phyloP scores from a whole-genome alignment of 92 coral and sea anemone species.

The Scolanthus callimorphus region DNA sequence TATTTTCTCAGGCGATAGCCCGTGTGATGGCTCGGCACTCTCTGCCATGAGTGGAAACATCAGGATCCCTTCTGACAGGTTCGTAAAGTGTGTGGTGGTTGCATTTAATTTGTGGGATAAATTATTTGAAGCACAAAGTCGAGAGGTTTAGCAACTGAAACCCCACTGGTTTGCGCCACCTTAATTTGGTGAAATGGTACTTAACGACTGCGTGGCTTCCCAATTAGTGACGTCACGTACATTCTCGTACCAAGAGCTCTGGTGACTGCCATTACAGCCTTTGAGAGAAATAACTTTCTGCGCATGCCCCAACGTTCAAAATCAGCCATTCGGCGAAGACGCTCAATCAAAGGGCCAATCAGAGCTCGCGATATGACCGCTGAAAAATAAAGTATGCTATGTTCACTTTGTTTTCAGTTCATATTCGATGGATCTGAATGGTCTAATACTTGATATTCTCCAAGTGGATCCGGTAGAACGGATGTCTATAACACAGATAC shows the following conservation, averaged over 20 bases:
- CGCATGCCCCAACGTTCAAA: too few relatives aligned
- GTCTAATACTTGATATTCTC: slow-evolving; percentile 74
- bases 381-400: too few relatives aligned
- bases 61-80: slow-evolving; percentile 86
- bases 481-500: slow-evolving; percentile 57
- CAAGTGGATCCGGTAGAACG: slow-evolving; percentile 93
- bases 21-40: slow-evolving; percentile 97
- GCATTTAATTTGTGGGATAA: too few relatives aligned
- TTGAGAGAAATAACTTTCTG: too few relatives aligned
- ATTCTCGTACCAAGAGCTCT: too few relatives aligned
- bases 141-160: neutral
- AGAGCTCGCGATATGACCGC: too few relatives aligned
- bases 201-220: too few relatives aligned
- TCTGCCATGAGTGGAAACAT: slow-evolving; percentile 94
- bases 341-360: too few relatives aligned
- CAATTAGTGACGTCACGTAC: too few relatives aligned
- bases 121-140: neutral
- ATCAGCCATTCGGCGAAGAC: too few relatives aligned
- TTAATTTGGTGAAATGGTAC: too few relatives aligned
- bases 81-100: neutral
- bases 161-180: neutral
- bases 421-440: slow-evolving; percentile 87
- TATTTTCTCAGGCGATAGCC: slow-evolving; percentile 71
- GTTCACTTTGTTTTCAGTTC: slow-evolving; percentile 47
- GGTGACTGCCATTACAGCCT: too few relatives aligned